Base-by-base conservation (phyloP, 2,888 invertebrate species). In the Yponomeuta evonymella region DNA sequence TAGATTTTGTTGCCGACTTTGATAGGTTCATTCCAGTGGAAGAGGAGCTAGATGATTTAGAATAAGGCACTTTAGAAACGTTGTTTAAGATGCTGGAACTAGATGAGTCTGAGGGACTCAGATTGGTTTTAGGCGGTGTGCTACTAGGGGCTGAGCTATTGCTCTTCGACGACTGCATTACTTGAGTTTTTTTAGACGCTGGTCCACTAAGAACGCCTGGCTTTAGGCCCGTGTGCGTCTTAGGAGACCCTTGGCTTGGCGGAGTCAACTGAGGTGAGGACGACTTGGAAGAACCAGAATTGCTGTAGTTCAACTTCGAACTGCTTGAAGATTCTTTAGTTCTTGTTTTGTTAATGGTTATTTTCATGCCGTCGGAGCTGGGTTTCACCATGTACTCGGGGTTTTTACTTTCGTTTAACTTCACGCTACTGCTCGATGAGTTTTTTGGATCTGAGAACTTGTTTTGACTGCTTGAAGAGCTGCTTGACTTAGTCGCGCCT, bases 381-480 rank as follows among this genome's bases (percentile, higher is more conserved):
- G 96, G 96, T 81, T 97, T 98, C 0, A 98, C 96, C 95, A 97
- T 97, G 79, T 97, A 97, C 79, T 97, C 97, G 48, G 96, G 95
- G 81, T 95, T 95, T 87, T 96, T 96, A 72, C 88, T 93, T 74
- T 92, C 88, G 73, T 79, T 85, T 48, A 85, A 73, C 80, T 89
- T 87, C 75, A 86, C 80, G 74, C 86, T 88, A 75, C 87, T 84
- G 72, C 87, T 89, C 75, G 82, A 81, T 76, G 84, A 88, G 77
- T 85, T 84, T 84, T 92, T 88, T 75, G 92, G 86, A 81, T 94
- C 93, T 3, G 93, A 88, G 72, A 93, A 88, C 78, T 89, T 91
- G 73, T 80, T 87, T 51, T 83, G 74, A 76, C 82, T 83, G 77
- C 92, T 87, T 70, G 92, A 87, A 36, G 89, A 92, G 75, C 88